phyloP scores from a whole-genome alignment of 1,140 invertebrate genomes.

The Trypoxylus dichotomus region DNA sequence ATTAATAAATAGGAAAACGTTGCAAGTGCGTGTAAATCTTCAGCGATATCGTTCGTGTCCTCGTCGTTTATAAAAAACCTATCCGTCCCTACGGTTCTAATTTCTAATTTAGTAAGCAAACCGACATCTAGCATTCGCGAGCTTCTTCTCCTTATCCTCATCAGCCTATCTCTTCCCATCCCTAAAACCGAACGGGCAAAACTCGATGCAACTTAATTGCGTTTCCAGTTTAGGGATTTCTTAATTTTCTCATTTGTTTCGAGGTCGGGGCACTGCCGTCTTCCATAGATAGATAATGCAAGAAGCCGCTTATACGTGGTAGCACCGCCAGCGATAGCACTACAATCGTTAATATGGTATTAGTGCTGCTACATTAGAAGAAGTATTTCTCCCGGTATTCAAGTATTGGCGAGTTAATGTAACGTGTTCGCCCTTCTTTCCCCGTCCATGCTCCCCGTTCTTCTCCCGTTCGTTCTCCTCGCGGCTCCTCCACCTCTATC shows the following conservation, averaged over 20 bases:
- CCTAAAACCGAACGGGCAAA: conserved; percentile 11
- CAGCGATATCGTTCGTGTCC: not conserved
- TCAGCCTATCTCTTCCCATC: not conserved
- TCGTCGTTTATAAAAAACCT: not conserved
- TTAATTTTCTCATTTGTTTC: conserved; percentile 25
- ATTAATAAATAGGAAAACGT: not conserved
- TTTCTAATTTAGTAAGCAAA: conserved; percentile 25
- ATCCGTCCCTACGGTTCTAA: not conserved
- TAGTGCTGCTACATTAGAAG: conserved; percentile 25
- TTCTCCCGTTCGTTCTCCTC: not conserved
- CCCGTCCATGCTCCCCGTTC: not conserved
- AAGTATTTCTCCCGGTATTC: conserved; percentile 24
- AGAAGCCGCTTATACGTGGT: conserved; percentile 21
- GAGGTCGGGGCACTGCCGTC: not conserved
- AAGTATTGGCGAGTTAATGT: conserved; percentile 25
- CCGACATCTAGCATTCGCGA: conserved; percentile 7
- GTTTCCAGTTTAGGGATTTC: conserved; percentile 25
- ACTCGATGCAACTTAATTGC: conserved; percentile 25
- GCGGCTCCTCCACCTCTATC: not conserved
- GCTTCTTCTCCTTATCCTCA: not conserved
- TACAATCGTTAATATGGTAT: conserved; percentile 25
- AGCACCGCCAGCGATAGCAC: conserved; percentile 7
- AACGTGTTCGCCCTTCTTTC: conserved; percentile 16
- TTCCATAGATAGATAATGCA: conserved; percentile 18
- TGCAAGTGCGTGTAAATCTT: not conserved